These are phyloP conservation scores for Philaenus spumarius DNA, from an alignment of 1,140 invertebrate genomes.

Conservation along the genomic window DNA sequence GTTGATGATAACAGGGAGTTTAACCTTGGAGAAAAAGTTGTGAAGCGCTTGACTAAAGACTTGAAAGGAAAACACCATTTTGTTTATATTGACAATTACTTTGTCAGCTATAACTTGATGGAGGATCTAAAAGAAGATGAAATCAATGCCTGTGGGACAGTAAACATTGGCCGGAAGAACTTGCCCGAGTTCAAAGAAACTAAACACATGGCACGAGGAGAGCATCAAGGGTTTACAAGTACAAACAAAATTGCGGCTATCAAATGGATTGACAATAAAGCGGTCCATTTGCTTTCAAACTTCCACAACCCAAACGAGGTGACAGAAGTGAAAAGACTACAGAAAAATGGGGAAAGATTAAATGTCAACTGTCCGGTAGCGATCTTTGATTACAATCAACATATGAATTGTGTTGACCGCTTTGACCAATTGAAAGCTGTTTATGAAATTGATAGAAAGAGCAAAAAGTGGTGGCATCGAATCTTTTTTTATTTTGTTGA, in stretches of 20 bases:
- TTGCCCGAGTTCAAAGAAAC: slow-evolving; percentile 25
- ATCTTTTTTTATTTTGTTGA: slow-evolving; percentile 25
- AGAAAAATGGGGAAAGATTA: slow-evolving; percentile 24
- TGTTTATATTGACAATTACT: slow-evolving; percentile 33
- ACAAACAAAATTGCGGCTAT: slow-evolving; percentile 2
- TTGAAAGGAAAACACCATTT: slow-evolving; percentile 23
- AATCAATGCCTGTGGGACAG: slow-evolving; percentile 29
- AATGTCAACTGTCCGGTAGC: slow-evolving; percentile 30
- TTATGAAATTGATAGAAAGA: slow-evolving; percentile 37
- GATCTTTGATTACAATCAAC: slow-evolving; percentile 36
- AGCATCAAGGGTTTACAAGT: slow-evolving; percentile 25
- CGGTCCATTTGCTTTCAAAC: slow-evolving; percentile 18
- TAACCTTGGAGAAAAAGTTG: slow-evolving; percentile 13
- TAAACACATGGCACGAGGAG: too few relatives aligned
- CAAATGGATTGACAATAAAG: slow-evolving; percentile 17
- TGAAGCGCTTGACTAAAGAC: slow-evolving; percentile 14
- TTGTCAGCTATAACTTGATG: slow-evolving; percentile 26
- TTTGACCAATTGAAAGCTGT: slow-evolving; percentile 34
- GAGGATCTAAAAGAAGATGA: slow-evolving; percentile 20
- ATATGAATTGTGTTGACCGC: slow-evolving; percentile 40
- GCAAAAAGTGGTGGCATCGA: slow-evolving; percentile 37
- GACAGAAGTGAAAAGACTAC: slow-evolving; percentile 10
- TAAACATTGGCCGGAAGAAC: slow-evolving; percentile 20
- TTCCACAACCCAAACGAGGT: slow-evolving; percentile 17
- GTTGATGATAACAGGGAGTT: neutral